Conservation (phyloP, 2,888 invertebrate species). For the Glaucopsyche alexis region DNA sequence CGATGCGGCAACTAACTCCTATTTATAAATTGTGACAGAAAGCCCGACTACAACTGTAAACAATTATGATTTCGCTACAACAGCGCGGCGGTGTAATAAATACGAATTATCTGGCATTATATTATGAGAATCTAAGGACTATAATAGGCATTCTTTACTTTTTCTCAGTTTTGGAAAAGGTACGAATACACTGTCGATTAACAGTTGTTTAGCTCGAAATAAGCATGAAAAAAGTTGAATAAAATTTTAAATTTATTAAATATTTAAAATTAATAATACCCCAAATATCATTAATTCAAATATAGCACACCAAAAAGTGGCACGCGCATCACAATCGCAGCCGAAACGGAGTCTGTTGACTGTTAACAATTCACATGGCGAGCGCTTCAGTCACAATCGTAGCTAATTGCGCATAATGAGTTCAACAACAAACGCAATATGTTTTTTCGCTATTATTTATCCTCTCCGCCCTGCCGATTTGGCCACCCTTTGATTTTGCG, state of each 20-base stretch:
- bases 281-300: constrained; percentile 23
- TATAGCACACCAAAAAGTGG: constrained; percentile 39
- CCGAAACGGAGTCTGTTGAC: constrained; percentile 59
- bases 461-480: constrained; percentile 61
- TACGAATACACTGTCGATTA: too few relatives aligned
- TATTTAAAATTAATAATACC: constrained; percentile 5
- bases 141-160: background rate
- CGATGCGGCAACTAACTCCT: background rate
- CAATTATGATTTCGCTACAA: too few relatives aligned
- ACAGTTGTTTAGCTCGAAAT: background rate
- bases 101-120: background rate
- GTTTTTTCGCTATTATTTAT: constrained; percentile 76
- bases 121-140: background rate
- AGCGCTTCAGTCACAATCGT: constrained; percentile 69
- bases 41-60: too few relatives aligned
- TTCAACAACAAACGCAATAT: constrained; percentile 71
- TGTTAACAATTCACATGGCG: constrained; percentile 55
- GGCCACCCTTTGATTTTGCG: constrained; percentile 62
- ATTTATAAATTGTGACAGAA: too few relatives aligned
- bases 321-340: constrained; percentile 51
- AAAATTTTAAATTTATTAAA: too few relatives aligned
- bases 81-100: background rate
- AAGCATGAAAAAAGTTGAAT: background rate
- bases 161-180: background rate
- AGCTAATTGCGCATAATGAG: constrained; percentile 80